Conservation (phyloP, 1,140 invertebrate genomes). For the Papilio dardanus region DNA sequence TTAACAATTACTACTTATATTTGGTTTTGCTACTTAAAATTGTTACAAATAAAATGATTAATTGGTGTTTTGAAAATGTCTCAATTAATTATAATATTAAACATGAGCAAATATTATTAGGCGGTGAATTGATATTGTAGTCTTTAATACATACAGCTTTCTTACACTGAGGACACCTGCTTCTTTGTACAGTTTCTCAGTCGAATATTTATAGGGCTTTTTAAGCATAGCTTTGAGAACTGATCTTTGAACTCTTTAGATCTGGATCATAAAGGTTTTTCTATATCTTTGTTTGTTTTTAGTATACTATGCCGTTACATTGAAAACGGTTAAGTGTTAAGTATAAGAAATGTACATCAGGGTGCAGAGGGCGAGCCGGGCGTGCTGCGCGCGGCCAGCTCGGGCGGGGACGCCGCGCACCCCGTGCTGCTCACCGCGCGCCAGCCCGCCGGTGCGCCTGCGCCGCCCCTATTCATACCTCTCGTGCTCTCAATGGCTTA, state of each 20-base stretch:
- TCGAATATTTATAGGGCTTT: neutral
- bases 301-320: too few relatives aligned
- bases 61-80: too few relatives aligned
- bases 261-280: too few relatives aligned
- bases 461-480: too few relatives aligned
- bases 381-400: slow-evolving; percentile 52
- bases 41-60: too few relatives aligned
- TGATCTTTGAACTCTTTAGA: neutral
- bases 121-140: neutral
- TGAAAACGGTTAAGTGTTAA: too few relatives aligned
- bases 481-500: too few relatives aligned
- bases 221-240: neutral
- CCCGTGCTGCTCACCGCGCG: slow-evolving; percentile 69
- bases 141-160: neutral
- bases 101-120: neutral
- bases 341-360: neutral
- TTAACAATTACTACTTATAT: too few relatives aligned
- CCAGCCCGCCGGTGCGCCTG: slow-evolving; percentile 43
- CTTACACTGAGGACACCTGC: neutral
- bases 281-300: too few relatives aligned
- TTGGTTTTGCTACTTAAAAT: too few relatives aligned
- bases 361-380: slow-evolving; percentile 44
- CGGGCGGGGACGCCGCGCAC: slow-evolving; percentile 55
- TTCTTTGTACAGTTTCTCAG: neutral
- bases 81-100: too few relatives aligned